Evolutionary conservation across 1,140 invertebrate species (phyloP).

Genomic region (Atta colombica): DNA sequence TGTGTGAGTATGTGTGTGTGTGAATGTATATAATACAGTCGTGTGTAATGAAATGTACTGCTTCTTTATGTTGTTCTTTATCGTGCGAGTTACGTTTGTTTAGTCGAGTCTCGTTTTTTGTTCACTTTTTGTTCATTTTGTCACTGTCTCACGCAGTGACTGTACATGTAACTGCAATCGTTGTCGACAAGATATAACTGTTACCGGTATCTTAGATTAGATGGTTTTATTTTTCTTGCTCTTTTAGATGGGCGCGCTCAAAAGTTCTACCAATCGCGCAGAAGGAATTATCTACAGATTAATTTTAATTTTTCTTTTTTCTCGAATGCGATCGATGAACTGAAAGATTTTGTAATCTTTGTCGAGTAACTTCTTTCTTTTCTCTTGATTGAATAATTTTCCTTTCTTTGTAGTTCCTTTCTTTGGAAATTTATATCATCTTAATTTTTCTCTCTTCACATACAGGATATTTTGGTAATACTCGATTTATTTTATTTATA

Average conservation of each 20-base stretch:
- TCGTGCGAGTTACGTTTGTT: constrained; percentile 36
- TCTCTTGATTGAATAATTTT: neutral
- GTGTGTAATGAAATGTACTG: constrained; percentile 23
- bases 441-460: neutral
- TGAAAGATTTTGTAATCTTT: neutral
- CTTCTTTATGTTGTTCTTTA: constrained; percentile 56
- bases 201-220: neutral
- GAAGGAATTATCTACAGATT: neutral
- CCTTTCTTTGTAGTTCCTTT: neutral
- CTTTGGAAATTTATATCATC: neutral
- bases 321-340: neutral
- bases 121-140: constrained; percentile 2
- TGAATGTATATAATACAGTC: neutral
- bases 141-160: neutral
- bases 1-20: constrained; percentile 2
- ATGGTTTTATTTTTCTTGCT: neutral
- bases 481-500: too few species aligned
- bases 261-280: neutral
- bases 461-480: neutral
- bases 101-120: neutral
- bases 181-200: neutral
- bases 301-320: neutral
- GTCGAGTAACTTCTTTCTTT: neutral
- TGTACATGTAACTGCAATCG: neutral
- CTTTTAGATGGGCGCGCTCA: neutral